Evolutionary conservation across 2,888 invertebrate species (phyloP).

Genomic region (Shargacucullia verbasci): DNA sequence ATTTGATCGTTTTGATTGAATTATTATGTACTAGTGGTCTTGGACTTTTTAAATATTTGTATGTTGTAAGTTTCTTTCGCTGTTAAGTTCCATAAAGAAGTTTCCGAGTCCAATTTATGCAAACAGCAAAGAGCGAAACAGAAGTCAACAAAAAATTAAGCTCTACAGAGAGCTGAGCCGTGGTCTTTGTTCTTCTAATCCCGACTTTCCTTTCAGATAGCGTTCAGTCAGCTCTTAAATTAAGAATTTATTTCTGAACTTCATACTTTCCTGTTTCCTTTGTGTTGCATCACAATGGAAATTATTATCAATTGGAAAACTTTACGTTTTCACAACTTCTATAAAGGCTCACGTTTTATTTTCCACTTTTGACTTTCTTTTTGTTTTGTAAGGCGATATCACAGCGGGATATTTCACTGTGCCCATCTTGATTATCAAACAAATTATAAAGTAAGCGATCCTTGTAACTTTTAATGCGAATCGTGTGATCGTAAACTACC

Average conservation of each 20-base stretch:
- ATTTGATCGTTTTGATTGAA: not conserved
- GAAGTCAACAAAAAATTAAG: conserved; percentile 79
- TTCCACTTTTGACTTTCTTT: conserved; percentile 76
- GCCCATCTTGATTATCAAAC: conserved; percentile 61
- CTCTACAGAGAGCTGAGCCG: conserved; percentile 70
- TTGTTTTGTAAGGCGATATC: conserved; percentile 69
- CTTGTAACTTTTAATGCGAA: conserved; percentile 39
- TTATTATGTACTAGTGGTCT: no score
- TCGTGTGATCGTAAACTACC: conserved; percentile 50
- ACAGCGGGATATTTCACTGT: conserved; percentile 61
- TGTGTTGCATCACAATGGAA: conserved; percentile 86
- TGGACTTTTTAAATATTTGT: no score
- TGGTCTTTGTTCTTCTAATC: conserved; percentile 84
- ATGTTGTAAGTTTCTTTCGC: conserved; percentile 21
- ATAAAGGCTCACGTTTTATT: conserved; percentile 81
- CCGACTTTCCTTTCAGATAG: conserved; percentile 84
- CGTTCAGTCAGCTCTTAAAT: conserved; percentile 86
- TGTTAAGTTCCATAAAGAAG: conserved; percentile 63
- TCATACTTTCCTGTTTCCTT: conserved; percentile 84
- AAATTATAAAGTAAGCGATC: conserved; percentile 52
- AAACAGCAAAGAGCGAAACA: conserved; percentile 75
- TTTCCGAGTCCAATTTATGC: conserved; percentile 68
- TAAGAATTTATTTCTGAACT: conserved; percentile 87
- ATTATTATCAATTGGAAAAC: conserved; percentile 87
- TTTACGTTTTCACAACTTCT: conserved; percentile 80